These are phyloP conservation scores for Alosa sapidissima DNA, from an alignment of 2,797 vertebrate species.

Conservation along the genomic window DNA sequence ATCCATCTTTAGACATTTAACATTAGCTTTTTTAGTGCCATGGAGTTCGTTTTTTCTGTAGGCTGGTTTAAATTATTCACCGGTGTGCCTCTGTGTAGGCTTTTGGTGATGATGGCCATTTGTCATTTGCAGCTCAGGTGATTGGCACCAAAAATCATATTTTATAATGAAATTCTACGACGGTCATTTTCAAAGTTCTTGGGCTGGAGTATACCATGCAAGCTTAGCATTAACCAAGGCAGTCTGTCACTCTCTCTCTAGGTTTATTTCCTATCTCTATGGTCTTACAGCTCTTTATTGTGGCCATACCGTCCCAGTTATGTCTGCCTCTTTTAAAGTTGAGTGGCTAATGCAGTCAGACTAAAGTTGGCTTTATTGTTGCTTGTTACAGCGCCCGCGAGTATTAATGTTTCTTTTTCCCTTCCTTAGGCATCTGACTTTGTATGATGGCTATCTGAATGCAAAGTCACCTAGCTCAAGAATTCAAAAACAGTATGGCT, in stretches of 20 bases:
- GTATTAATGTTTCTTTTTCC: not conserved
- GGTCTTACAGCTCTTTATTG: not conserved
- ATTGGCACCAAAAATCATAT: not conserved
- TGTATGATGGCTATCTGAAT: slow-evolving; percentile 4
- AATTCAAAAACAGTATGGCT: not conserved
- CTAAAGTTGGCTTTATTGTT: not conserved
- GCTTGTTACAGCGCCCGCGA: not conserved
- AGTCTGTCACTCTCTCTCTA: not conserved
- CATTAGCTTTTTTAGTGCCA: not conserved
- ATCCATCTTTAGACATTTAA: not conserved
- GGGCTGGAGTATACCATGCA: not conserved
- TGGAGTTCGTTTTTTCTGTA: not conserved
- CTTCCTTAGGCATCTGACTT: not conserved
- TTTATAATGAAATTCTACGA: too few relatives aligned
- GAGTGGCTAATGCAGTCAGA: not conserved
- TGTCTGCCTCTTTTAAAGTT: not conserved
- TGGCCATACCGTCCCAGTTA: not conserved
- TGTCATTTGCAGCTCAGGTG: not conserved
- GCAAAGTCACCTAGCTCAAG: not conserved
- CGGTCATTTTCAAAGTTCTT: not conserved
- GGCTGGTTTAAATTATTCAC: not conserved
- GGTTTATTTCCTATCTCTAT: not conserved
- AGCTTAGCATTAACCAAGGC: not conserved
- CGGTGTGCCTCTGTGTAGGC: not conserved
- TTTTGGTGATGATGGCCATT: not conserved